Evolutionary conservation across 2,797 vertebrate genomes (phyloP).

Genomic region (Macrochelys suwanniensis): DNA sequence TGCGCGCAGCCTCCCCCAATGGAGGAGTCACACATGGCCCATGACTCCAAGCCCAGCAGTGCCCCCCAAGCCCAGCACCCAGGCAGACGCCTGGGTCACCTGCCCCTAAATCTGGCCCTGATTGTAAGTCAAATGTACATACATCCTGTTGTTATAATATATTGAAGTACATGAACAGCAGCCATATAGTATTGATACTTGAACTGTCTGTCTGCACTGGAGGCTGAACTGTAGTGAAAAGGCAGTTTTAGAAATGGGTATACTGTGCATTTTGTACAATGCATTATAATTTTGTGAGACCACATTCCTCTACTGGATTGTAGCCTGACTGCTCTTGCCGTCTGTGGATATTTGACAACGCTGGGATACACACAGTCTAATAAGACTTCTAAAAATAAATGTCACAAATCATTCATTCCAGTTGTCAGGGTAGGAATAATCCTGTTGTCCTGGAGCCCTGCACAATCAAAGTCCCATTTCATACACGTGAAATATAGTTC

Average conservation of each 20-base stretch:
- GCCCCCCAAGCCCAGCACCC: no score
- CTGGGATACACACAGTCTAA: conserved; percentile 21
- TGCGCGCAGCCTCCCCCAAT: no score
- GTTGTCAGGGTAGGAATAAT: conserved; percentile 57
- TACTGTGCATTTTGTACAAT: background rate
- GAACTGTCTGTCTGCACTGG: background rate
- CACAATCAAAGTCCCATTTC: conserved; percentile 53
- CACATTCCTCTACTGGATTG: accelerated
- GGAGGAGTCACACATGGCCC: no score
- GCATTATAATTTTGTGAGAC: background rate
- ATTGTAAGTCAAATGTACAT: background rate
- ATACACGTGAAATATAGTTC: conserved; percentile 53
- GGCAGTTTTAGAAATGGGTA: background rate
- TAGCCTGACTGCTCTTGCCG: background rate
- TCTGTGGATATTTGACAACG: conserved; percentile 33
- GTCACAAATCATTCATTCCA: conserved; percentile 70
- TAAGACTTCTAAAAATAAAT: conserved; percentile 71
- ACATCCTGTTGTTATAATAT: background rate
- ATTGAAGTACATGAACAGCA: background rate
- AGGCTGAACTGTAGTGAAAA: background rate
- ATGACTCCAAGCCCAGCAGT: no score
- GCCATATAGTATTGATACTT: background rate
- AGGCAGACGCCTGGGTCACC: no score
- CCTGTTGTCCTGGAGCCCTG: conserved; percentile 67
- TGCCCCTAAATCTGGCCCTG: no score